Percentiles rank a stretch among this genome's conserved stretches.
Evolutionary conservation across 2,797 vertebrate species (phyloP).

Genomic region (Clarias laeviceps): DNA sequence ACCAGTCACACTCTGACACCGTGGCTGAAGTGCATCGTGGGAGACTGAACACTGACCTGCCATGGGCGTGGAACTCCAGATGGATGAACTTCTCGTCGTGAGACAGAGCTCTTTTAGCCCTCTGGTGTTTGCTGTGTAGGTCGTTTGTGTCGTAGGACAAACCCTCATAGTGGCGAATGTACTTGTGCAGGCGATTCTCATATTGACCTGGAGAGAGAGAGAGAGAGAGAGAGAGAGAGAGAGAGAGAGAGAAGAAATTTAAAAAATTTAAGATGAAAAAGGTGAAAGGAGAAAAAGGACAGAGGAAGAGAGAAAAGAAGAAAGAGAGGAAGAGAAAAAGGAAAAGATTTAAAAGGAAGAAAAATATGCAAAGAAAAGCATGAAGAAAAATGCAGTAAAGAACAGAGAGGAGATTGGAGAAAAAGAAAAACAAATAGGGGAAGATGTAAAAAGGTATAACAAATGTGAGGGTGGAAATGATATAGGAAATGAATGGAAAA

Average conservation of each 20-base stretch:
- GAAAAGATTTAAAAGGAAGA: neutral
- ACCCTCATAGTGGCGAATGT: slow-evolving; percentile 94
- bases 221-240: neutral
- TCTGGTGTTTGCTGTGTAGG: slow-evolving; percentile 94
- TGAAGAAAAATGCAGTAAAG: neutral
- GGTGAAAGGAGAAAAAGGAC: neutral
- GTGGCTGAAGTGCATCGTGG: neutral
- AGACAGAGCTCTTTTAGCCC: slow-evolving; percentile 90
- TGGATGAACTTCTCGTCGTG: slow-evolving; percentile 85
- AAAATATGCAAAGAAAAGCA: no score
- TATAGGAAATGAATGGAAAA: neutral
- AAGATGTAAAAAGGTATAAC: neutral
- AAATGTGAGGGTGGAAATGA: neutral
- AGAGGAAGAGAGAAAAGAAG: neutral
- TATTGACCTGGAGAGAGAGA: slow-evolving; percentile 79
- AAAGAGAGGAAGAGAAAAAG: neutral
- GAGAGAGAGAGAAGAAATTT: neutral
- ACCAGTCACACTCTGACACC: neutral
- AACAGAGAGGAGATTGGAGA: neutral
- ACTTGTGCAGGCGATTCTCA: slow-evolving; percentile 86
- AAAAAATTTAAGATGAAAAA: neutral
- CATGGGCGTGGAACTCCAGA: slow-evolving; percentile 92
- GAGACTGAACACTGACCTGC: slow-evolving; percentile 72
- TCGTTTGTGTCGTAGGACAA: slow-evolving; percentile 87
- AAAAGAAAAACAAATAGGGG: neutral